These are phyloP conservation scores for Coelogynopora nodosa DNA, from an alignment of 2,888 invertebrate genomes.

Conservation along the genomic window DNA sequence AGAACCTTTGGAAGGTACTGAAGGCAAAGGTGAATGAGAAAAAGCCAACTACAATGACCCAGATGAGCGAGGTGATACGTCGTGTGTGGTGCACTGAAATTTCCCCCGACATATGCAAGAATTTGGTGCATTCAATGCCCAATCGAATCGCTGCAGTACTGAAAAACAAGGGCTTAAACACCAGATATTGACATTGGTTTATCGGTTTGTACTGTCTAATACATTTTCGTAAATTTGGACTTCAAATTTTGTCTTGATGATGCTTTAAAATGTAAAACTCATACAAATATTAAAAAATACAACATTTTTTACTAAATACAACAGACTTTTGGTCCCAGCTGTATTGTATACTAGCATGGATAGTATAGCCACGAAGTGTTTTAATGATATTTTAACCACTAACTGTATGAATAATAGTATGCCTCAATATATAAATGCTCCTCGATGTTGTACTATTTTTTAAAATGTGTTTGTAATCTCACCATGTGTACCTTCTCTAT, in stretches of 20 bases:
- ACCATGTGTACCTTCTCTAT: too few relatives aligned
- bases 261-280: slow-evolving; percentile 33
- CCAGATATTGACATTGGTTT: slow-evolving; percentile 18
- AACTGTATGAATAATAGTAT: too few relatives aligned
- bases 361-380: too few relatives aligned
- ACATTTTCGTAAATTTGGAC: slow-evolving; percentile 30
- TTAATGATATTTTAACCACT: too few relatives aligned
- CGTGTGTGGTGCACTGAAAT: slow-evolving; percentile 21
- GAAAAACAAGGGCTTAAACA: slow-evolving; percentile 3
- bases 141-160: slow-evolving; percentile 23
- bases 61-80: not conserved
- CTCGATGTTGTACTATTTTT: too few relatives aligned
- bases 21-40: slow-evolving; percentile 11
- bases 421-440: too few relatives aligned
- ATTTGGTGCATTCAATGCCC: slow-evolving; percentile 34
- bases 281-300: slow-evolving; percentile 1
- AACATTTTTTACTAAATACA: not conserved
- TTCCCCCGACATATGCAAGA: slow-evolving; percentile 19
- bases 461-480: too few relatives aligned
- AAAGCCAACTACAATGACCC: slow-evolving; percentile 20
- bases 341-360: too few relatives aligned
- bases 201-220: slow-evolving; percentile 24
- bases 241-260: slow-evolving; percentile 34
- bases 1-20: slow-evolving; percentile 15
- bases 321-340: slow-evolving; percentile 21